Base-by-base conservation (phyloP, 1,140 invertebrate genomes). In the Acromyrmex echinatior region DNA sequence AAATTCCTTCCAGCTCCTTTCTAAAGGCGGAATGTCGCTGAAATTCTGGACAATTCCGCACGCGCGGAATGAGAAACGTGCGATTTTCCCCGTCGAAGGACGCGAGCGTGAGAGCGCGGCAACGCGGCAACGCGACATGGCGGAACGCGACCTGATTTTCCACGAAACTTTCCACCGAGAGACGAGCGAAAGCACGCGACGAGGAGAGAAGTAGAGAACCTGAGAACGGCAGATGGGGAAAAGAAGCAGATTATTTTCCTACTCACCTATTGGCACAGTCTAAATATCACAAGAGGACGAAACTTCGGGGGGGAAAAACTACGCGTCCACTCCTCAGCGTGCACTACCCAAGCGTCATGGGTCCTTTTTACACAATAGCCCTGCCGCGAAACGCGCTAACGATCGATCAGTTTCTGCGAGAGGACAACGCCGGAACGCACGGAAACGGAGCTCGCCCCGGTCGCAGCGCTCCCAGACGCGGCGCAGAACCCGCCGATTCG, bases 271-370 rank as follows among this genome's bases (percentile, higher is more conserved):
- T 95, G 94, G 94, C 95, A 95, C 95, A 95, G 92, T 94, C 93
- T 95, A 92, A 94, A 93, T 95, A 95, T 95, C 95, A 95, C 95
- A 95, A 92, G 92, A 94, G 92, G 94, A 94, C 93, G 93, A 94
- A 93, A 65, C 88, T 93, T 10, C 35, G 35, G 92, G 93, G 93
- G 92, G 94, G 93, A 93, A 94, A 95, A 95, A 95, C 95, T 95
- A 94, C 93, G 93, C 92, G 93, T 93, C 92, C 90, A 87, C 92
- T 93, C 93, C 93, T 94, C 92, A 92, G 92, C 94, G 92, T 93
- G 86, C 94, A 95, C 95, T 94, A 95, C 92, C 94, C 94, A 92
- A 92, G 90, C 93, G 90, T 90, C 91, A 81, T 90, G 91, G 88
- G 74, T 93, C 93, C 94, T 95, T 95, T 94, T 93, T 93, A 93